These are phyloP conservation scores for Cryptosula pallasiana DNA, from an alignment of 2,888 invertebrate species.

Conservation along the genomic window DNA sequence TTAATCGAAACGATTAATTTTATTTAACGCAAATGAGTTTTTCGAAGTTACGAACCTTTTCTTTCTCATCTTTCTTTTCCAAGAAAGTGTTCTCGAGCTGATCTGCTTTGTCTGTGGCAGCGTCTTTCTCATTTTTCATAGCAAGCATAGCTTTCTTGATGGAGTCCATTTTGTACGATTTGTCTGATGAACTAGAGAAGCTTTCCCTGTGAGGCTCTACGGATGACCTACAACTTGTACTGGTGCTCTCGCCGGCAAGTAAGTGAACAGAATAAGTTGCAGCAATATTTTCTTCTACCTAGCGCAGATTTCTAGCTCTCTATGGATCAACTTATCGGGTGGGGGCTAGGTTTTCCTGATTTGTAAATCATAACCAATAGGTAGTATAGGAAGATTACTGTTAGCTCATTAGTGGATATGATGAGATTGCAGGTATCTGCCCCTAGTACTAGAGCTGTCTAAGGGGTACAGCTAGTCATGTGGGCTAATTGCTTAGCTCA, in stretches of 20 bases:
- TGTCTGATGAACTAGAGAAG: background rate
- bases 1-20: too few species aligned
- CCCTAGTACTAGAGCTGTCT: too few species aligned
- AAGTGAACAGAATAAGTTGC: background rate
- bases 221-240: too few species aligned
- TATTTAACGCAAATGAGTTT: too few species aligned
- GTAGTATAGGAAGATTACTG: slow-evolving; percentile 2
- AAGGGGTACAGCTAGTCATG: too few species aligned
- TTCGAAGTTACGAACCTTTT: slow-evolving; percentile 22
- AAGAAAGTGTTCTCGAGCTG: background rate
- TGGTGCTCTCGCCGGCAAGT: background rate
- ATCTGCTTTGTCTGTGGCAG: slow-evolving; percentile 11
- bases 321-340: too few species aligned
- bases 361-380: too few species aligned
- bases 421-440: slow-evolving; percentile 17
- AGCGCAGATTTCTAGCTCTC: background rate
- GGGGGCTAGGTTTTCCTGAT: too few species aligned
- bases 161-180: slow-evolving; percentile 9
- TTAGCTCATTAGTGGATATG: slow-evolving; percentile 13
- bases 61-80: slow-evolving; percentile 13
- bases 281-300: background rate
- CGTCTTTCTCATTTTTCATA: slow-evolving; percentile 24
- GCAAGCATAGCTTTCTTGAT: slow-evolving; percentile 23
- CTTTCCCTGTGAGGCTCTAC: too few species aligned
- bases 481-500: too few species aligned